A percentile compares a stretch with the other conserved stretches of the same genome.
These are phyloP conservation scores for Grallaria varia DNA, from an alignment of 2,113 vertebrate species.

Conservation along the genomic window DNA sequence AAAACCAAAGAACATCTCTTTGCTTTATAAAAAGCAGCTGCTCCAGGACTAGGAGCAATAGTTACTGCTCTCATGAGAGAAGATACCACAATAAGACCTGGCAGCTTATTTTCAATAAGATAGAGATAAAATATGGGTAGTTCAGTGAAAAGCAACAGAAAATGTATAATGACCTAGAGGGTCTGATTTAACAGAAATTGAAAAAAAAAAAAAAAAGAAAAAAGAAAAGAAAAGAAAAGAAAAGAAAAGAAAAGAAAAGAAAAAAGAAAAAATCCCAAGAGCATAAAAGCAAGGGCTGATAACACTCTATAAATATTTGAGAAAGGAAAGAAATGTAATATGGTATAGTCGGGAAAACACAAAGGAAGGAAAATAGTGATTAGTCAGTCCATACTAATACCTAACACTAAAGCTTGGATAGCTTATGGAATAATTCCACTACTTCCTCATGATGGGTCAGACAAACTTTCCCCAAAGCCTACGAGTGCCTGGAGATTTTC, in stretches of 20 bases:
- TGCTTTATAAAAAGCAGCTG: background rate
- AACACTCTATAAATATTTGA: background rate
- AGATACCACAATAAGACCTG: background rate
- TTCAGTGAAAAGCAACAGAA: background rate
- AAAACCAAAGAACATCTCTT: background rate
- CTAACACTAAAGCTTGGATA: background rate
- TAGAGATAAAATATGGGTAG: background rate
- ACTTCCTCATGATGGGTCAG: background rate
- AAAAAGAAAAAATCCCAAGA: background rate
- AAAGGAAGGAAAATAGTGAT: background rate
- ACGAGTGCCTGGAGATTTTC: background rate
- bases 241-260: background rate
- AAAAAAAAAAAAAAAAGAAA: background rate
- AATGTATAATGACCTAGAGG: background rate
- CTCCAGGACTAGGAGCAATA: background rate
- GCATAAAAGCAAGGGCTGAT: background rate
- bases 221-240: background rate
- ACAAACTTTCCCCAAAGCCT: background rate
- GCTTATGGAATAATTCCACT: background rate
- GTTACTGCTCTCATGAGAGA: background rate
- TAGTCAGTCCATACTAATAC: background rate
- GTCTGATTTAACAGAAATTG: background rate
- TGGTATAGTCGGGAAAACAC: background rate
- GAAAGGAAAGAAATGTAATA: background rate
- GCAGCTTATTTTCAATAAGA: background rate